A percentile compares a stretch with the other conserved stretches of the same genome.
These are phyloP conservation scores for Drosophila cardini DNA, from an alignment of 1,140 invertebrate species.

Conservation along the genomic window DNA sequence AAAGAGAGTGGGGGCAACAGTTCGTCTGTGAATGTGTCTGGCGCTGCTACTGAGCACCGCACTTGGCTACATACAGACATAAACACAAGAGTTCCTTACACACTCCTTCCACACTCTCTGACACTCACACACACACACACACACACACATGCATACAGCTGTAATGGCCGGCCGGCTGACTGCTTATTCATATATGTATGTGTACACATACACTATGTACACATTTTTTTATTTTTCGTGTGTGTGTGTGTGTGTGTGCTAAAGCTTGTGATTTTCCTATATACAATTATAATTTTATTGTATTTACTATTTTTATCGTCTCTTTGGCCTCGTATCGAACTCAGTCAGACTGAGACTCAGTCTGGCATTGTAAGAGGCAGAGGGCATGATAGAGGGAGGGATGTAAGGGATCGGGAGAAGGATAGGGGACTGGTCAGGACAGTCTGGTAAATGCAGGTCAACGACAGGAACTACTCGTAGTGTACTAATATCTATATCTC, in stretches of 20 bases:
- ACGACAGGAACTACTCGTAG: conserved; percentile 80
- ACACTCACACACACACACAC: conserved; percentile 47
- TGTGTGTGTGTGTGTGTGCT: conserved; percentile 32
- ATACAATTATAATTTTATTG: conserved; percentile 84
- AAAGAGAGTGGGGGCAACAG: conserved; percentile 34
- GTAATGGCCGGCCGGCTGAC: conserved; percentile 74
- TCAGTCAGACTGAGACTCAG: conserved; percentile 62
- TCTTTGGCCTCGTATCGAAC: conserved; percentile 79
- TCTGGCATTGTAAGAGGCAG: conserved; percentile 31
- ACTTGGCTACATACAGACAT: conserved; percentile 48
- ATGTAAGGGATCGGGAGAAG: neutral
- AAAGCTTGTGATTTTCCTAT: conserved; percentile 80
- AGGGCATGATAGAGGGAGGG: neutral
- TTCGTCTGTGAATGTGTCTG: conserved; percentile 65
- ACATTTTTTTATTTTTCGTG: conserved; percentile 4
- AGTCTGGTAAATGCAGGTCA: conserved; percentile 83
- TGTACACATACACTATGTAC: no score
- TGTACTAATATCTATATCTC: conserved; percentile 24
- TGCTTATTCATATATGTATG: conserved; percentile 41
- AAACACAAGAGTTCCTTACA: conserved; percentile 26
- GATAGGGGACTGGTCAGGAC: conserved; percentile 24
- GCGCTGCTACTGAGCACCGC: conserved; percentile 40
- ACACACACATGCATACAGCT: conserved; percentile 52
- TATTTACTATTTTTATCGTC: conserved; percentile 84
- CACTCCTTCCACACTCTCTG: no score